A percentile compares a stretch with the other conserved stretches of the same genome.
These are phyloP conservation scores for Morpho deidamia DNA, from an alignment of 2,888 invertebrate genomes.

Conservation along the genomic window DNA sequence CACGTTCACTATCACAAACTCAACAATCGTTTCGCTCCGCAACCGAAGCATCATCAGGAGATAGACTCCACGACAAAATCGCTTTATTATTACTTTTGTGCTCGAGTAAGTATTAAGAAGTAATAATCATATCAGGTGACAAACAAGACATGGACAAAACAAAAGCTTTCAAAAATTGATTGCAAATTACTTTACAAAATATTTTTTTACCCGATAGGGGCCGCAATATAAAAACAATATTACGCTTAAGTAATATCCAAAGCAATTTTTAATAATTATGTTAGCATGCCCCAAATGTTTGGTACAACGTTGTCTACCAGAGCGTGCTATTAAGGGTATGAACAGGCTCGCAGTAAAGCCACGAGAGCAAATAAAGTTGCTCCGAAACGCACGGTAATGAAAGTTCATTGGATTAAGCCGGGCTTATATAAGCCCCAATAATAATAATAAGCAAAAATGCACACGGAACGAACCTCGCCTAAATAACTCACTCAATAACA, in stretches of 20 bases:
- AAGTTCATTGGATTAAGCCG: slow-evolving; percentile 72
- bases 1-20: no score
- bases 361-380: slow-evolving; percentile 67
- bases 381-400: slow-evolving; percentile 67
- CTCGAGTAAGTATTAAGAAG: no score
- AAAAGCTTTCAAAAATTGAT: slow-evolving; percentile 10
- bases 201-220: slow-evolving; percentile 25
- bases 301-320: slow-evolving; percentile 46
- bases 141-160: no score
- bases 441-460: slow-evolving; percentile 74
- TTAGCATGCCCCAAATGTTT: slow-evolving; percentile 49
- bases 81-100: no score
- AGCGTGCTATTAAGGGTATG: slow-evolving; percentile 63
- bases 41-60: no score
- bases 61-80: no score
- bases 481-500: slow-evolving; percentile 75
- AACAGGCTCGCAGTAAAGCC: slow-evolving; percentile 59
- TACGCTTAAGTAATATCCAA: slow-evolving; percentile 50
- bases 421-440: slow-evolving; percentile 43
- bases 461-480: slow-evolving; percentile 56
- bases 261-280: slow-evolving; percentile 76
- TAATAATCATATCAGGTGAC: no score
- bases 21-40: no score
- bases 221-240: slow-evolving; percentile 43
- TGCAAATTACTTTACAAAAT: slow-evolving; percentile 13